phyloP scores from a whole-genome alignment of 2,113 vertebrate genomes.

The Bubo scandiacus region DNA sequence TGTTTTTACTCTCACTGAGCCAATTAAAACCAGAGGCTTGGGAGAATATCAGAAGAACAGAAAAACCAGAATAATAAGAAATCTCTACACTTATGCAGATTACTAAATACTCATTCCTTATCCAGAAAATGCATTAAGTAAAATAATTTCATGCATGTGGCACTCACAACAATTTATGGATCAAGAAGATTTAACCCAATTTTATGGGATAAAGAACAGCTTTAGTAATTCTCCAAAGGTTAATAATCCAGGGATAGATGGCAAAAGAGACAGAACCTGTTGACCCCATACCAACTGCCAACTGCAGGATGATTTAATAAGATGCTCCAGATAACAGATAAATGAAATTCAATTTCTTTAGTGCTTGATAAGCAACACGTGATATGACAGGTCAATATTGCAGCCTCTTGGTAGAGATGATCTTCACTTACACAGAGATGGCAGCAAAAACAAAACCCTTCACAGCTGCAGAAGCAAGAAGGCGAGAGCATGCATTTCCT shows the following conservation, averaged over 20 bases:
- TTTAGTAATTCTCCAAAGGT: conserved; percentile 50
- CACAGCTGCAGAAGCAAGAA: conserved; percentile 58
- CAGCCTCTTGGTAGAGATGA: conserved; percentile 54
- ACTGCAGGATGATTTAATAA: conserved; percentile 71
- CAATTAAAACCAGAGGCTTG: neutral
- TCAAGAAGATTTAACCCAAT: conserved; percentile 44
- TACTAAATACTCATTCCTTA: neutral
- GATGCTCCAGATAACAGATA: conserved; percentile 35
- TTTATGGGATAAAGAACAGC: conserved; percentile 26
- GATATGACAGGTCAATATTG: conserved; percentile 56
- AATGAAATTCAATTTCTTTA: conserved; percentile 68
- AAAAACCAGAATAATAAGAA: neutral
- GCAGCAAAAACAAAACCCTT: conserved; percentile 65
- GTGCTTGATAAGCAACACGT: conserved; percentile 55
- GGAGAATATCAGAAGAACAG: neutral
- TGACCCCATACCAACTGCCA: conserved; percentile 53
- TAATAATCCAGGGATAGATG: conserved; percentile 43
- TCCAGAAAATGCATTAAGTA: neutral
- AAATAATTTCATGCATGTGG: neutral
- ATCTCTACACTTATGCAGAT: neutral
- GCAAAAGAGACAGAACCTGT: conserved; percentile 34
- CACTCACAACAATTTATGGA: neutral
- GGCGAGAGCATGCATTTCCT: conserved; percentile 69
- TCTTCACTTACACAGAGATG: conserved; percentile 55
- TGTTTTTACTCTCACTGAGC: neutral